Evolutionary conservation across 1,140 invertebrate species (phyloP).

Genomic region (Drepana arcuata): DNA sequence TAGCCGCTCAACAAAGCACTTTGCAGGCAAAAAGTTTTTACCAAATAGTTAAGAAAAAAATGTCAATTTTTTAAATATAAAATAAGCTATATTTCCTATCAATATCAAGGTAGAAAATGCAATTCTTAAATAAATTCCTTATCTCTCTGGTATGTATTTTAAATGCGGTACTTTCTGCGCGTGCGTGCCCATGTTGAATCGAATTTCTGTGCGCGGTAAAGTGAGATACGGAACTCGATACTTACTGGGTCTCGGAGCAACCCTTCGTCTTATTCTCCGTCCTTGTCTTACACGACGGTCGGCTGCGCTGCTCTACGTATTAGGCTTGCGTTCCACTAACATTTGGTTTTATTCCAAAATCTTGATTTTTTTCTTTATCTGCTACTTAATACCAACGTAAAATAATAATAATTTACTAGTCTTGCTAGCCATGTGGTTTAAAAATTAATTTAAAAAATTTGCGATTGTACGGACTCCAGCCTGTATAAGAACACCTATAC

Average conservation of each 20-base stretch:
- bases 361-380: no score
- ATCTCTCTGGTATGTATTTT: slow-evolving; percentile 69
- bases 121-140: slow-evolving; percentile 58
- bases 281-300: slow-evolving; percentile 68
- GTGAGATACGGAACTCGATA: slow-evolving; percentile 40
- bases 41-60: slow-evolving; percentile 35
- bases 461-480: no score
- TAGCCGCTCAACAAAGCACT: slow-evolving; percentile 16
- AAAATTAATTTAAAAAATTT: no score
- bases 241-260: slow-evolving; percentile 68
- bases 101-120: neutral
- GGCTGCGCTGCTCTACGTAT: slow-evolving; percentile 53
- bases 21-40: neutral
- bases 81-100: neutral
- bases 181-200: slow-evolving; percentile 52
- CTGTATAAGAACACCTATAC: no score
- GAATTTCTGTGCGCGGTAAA: slow-evolving; percentile 26
- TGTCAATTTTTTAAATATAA: slow-evolving; percentile 53
- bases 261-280: slow-evolving; percentile 73
- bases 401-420: no score
- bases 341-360: no score
- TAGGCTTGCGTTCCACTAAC: slow-evolving; percentile 21
- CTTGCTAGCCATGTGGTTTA: no score
- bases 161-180: slow-evolving; percentile 69
- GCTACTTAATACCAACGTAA: no score